Evolutionary conservation across 1,140 invertebrate genomes (phyloP).

Genomic region (Orussus abietinus): DNA sequence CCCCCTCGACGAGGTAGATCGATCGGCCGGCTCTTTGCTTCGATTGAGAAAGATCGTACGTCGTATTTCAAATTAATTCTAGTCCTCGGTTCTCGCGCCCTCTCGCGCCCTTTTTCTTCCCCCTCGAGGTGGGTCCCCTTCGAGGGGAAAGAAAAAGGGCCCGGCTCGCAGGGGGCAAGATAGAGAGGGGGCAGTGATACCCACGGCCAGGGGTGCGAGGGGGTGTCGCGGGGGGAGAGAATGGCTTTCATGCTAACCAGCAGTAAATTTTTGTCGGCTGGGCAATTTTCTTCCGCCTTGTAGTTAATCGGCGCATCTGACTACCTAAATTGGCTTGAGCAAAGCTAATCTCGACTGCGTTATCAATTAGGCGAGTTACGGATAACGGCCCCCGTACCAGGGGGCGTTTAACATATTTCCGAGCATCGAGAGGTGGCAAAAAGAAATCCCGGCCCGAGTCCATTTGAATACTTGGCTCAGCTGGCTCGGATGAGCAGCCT

Average conservation of each 20-base stretch:
- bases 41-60: neutral
- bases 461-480: too few relatives aligned
- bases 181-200: too few relatives aligned
- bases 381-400: slow-evolving; percentile 18
- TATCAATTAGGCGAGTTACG: slow-evolving; percentile 31
- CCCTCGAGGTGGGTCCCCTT: neutral
- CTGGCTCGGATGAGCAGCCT: too few relatives aligned
- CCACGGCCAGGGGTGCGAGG: too few relatives aligned
- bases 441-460: too few relatives aligned
- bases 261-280: neutral
- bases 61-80: slow-evolving; percentile 1
- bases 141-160: slow-evolving; percentile 1
- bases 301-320: slow-evolving; percentile 27
- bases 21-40: neutral
- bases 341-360: slow-evolving; percentile 32
- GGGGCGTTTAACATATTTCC: slow-evolving; percentile 15
- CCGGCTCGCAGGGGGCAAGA: neutral
- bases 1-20: neutral
- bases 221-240: too few relatives aligned
- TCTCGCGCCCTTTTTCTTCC: neutral
- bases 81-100: neutral
- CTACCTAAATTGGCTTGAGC: slow-evolving; percentile 33
- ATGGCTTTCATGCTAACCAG: slow-evolving; percentile 4
- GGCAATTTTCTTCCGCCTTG: slow-evolving; percentile 1
- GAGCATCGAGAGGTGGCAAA: too few relatives aligned